These are phyloP conservation scores for Octodon degus DNA, from an alignment of 2,113 vertebrate species.

Conservation along the genomic window DNA sequence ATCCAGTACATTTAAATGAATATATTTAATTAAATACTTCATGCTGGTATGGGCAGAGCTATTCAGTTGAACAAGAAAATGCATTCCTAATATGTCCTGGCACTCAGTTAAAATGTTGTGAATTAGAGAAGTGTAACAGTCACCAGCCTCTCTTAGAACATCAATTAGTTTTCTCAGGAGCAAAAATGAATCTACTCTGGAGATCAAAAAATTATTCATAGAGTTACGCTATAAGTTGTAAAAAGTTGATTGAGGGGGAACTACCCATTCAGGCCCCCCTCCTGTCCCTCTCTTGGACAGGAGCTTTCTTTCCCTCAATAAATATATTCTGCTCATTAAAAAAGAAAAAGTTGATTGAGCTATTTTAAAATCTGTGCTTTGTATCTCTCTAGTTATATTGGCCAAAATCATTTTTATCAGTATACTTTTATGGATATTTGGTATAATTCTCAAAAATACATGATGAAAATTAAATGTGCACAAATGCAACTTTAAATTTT, in stretches of 20 bases:
- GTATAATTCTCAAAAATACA: constrained; percentile 16
- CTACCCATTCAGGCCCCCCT: no score
- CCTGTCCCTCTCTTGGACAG: no score
- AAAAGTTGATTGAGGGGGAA: background rate
- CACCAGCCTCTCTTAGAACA: background rate
- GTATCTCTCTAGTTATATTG: constrained; percentile 7
- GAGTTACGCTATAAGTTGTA: background rate
- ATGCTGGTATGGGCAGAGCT: background rate
- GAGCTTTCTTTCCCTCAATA: no score
- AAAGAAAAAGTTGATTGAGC: background rate
- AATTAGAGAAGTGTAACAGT: background rate
- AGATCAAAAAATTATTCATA: constrained; percentile 39
- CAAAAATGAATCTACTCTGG: constrained; percentile 23
- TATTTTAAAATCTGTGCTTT: constrained; percentile 37
- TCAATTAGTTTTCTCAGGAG: constrained; percentile 58
- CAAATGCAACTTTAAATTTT: constrained; percentile 68
- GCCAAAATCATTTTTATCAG: constrained; percentile 40
- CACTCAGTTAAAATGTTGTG: constrained; percentile 29
- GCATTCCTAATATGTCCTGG: background rate
- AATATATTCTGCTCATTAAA: no score
- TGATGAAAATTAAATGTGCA: background rate
- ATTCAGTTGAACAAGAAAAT: background rate
- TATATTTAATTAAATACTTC: constrained; percentile 40
- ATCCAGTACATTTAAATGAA: constrained; percentile 59
- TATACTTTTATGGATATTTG: constrained; percentile 42